phyloP scores from a whole-genome alignment of 1,140 invertebrate genomes.

The Drosophila rhopaloa region DNA sequence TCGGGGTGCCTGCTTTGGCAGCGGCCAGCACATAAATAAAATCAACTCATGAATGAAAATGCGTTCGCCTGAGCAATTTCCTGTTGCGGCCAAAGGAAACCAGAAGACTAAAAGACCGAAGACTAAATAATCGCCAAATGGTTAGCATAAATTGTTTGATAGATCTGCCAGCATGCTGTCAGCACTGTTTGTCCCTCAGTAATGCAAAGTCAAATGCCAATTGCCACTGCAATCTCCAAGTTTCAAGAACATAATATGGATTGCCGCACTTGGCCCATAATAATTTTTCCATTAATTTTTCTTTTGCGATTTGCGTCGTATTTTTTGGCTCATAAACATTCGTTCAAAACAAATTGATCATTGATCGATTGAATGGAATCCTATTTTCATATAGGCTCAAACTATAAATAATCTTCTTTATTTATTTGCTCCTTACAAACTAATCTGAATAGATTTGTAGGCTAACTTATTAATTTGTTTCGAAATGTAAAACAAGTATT shows the following conservation, averaged over 20 bases:
- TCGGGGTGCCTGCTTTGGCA: slow-evolving; percentile 15
- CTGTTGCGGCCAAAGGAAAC: slow-evolving; percentile 46
- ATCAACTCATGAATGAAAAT: slow-evolving; percentile 82
- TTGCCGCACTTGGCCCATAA: not conserved
- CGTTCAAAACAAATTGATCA: not conserved
- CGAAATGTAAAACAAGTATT: no score
- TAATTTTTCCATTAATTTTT: not conserved
- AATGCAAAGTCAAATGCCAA: slow-evolving; percentile 5
- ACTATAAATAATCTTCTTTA: no score
- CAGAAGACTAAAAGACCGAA: not conserved
- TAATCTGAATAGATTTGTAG: not conserved
- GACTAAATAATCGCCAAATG: slow-evolving; percentile 43
- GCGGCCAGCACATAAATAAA: slow-evolving; percentile 65
- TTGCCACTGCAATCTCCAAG: not conserved
- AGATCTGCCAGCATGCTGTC: slow-evolving; percentile 44
- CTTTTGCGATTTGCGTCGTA: not conserved
- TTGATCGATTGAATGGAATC: not conserved
- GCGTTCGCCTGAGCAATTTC: slow-evolving; percentile 78
- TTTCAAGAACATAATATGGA: not conserved
- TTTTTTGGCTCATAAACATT: not conserved
- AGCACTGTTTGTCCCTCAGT: slow-evolving; percentile 30
- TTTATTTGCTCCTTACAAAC: not conserved
- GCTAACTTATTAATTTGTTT: no score
- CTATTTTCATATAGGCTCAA: no score
- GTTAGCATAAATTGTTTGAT: slow-evolving; percentile 68